Base-by-base conservation (phyloP, 64 coral and sea anemone genomes). In the Acropora tenuis region DNA sequence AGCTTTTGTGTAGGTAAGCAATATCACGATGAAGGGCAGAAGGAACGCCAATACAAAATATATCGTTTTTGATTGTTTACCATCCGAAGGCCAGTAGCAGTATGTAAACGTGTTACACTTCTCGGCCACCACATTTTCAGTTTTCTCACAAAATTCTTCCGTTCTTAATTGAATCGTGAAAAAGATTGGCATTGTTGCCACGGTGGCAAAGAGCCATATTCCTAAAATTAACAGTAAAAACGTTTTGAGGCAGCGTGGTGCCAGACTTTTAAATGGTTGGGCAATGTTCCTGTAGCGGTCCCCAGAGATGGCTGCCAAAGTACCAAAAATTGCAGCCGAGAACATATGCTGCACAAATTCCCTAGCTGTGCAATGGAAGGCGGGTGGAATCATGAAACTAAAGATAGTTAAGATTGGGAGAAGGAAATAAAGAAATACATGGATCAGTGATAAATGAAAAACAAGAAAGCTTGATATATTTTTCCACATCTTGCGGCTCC, bases 391-490 rank as follows among this genome's bases (percentile, higher is more conserved):
- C 6, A 15, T 15, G 8, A n/a, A 5, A 47, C 10, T 0, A 16
- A n/a, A 18, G 13, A 16, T 16, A 43, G 16, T 68, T 43, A 83
- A 68, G 2, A 47, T 2, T 8, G 80, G 80, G 19, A 83, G 16
- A 5, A 43, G 16, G 3, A 46, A 4, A n/a, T 83, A 59, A 68
- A 83, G 17, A 9, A 83, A 2, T 2, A 83, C 16, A 46, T 83
- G 80, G 6, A 59, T 83, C 8, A 68, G 41, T 1, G 80, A 83
- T 16, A 83, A 83, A 68, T 83, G 80, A 42, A 83, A 83, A 6
- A 83, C 47, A 41, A 83, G 80, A 46, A 83, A 83, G 13, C 80
- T 67, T 46, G 80, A 83, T 47, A 83, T 66, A 47, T 43, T 83
- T 47, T 42, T 42, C 2, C 80, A 59, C 47, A 83, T 66, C 43